phyloP scores from a whole-genome alignment of 2,113 vertebrate genomes.

The Oncorhynchus keta region DNA sequence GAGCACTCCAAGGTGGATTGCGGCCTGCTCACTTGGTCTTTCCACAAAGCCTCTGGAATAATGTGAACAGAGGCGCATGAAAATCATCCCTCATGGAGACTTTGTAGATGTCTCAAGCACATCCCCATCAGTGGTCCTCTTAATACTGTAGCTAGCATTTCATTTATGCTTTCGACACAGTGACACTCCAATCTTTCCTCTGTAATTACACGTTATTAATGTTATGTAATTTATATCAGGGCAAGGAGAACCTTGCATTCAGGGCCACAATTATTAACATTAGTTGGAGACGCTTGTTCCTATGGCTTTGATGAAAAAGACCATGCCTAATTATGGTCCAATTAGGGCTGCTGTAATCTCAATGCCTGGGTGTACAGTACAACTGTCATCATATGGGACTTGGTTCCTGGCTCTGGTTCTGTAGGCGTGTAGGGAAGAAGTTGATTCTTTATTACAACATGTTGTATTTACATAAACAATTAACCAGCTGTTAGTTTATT shows the following conservation, averaged over 20 bases:
- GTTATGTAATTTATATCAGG: constrained; percentile 61
- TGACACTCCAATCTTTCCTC: constrained; percentile 66
- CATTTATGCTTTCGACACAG: constrained; percentile 65
- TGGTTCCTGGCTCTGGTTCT: constrained; percentile 2
- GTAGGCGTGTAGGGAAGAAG: not conserved
- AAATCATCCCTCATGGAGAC: constrained; percentile 27
- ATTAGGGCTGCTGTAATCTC: constrained; percentile 62
- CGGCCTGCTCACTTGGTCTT: not conserved
- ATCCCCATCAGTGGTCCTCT: constrained; percentile 41
- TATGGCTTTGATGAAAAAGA: constrained; percentile 60
- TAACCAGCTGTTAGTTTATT: no score
- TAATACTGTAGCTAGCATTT: constrained; percentile 54
- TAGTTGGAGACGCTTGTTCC: constrained; percentile 52
- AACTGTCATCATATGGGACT: constrained; percentile 26
- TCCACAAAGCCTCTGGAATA: constrained; percentile 32
- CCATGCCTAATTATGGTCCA: constrained; percentile 63
- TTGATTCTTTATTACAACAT: no score
- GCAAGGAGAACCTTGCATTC: constrained; percentile 57
- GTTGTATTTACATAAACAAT: no score
- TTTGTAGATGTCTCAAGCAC: constrained; percentile 18
- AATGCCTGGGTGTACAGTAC: constrained; percentile 28
- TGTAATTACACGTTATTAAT: constrained; percentile 74
- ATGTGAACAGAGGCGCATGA: constrained; percentile 31
- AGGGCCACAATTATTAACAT: constrained; percentile 67
- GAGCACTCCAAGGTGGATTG: constrained; percentile 13